phyloP scores from a whole-genome alignment of 2,797 vertebrate species.

The Setipinna tenuifilis region DNA sequence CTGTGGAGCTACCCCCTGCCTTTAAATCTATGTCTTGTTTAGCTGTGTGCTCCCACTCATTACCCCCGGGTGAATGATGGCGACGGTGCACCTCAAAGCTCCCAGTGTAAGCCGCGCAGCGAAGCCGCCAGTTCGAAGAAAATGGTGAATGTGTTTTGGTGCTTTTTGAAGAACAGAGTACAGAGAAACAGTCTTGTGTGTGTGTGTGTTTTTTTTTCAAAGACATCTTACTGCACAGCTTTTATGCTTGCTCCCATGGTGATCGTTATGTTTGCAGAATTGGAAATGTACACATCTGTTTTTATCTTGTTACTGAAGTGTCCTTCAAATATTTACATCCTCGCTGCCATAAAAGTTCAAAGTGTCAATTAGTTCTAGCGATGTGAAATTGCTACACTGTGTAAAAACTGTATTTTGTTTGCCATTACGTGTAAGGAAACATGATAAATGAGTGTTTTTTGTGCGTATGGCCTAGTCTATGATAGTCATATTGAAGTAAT shows the following conservation, averaged over 20 bases:
- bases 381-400: neutral
- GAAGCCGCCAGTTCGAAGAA: neutral
- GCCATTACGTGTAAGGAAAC: neutral
- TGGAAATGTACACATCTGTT: neutral
- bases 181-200: neutral
- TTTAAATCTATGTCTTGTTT: conserved; percentile 26
- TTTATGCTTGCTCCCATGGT: neutral
- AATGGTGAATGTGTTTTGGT: neutral
- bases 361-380: neutral
- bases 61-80: neutral
- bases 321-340: neutral
- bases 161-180: neutral
- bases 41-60: conserved; percentile 13
- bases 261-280: neutral
- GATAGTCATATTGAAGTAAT: conserved; percentile 33
- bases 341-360: neutral
- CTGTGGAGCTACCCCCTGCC: conserved; percentile 9
- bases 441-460: neutral
- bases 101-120: neutral
- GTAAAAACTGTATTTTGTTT: neutral
- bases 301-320: neutral
- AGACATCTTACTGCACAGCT: neutral
- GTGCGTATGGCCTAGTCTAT: neutral
- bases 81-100: neutral
- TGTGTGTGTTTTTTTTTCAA: neutral